These are phyloP conservation scores for Dusona sp. DNA, from an alignment of 2,888 invertebrate genomes.

Conservation along the genomic window DNA sequence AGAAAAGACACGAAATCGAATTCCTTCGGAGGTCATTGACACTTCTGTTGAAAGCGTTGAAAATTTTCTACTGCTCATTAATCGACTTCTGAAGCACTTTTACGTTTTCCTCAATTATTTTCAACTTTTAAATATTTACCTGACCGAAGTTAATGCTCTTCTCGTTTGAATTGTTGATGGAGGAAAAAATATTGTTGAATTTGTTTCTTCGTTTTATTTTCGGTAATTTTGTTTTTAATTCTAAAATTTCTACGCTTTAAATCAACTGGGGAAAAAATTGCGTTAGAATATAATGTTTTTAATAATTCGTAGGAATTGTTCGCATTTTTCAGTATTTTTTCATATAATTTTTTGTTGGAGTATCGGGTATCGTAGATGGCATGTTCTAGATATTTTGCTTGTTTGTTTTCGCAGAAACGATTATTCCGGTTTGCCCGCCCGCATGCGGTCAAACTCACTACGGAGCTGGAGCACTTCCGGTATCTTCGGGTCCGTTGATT, in stretches of 20 bases:
- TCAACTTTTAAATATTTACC: no score
- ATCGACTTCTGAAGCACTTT: not conserved
- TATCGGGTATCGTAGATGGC: constrained; percentile 74
- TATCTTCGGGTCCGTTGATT: constrained; percentile 84
- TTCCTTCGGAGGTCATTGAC: not conserved
- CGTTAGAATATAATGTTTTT: not conserved
- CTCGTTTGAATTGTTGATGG: no score
- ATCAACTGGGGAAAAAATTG: no score
- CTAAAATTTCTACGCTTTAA: no score
- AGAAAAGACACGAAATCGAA: not conserved
- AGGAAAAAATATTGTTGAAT: no score
- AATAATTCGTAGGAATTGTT: not conserved
- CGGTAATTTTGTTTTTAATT: no score
- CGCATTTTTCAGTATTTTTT: not conserved
- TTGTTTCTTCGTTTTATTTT: no score
- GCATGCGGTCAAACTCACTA: constrained; percentile 92
- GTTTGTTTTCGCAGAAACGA: constrained; percentile 89
- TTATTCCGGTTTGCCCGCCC: constrained; percentile 96
- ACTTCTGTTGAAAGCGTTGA: no score
- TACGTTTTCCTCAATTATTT: not conserved
- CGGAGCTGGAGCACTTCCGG: constrained; percentile 86
- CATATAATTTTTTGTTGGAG: not conserved
- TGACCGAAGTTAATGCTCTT: no score
- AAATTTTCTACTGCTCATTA: not conserved
- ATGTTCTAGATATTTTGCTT: constrained; percentile 81